Percentiles rank a stretch among this genome's conserved stretches.
These are phyloP conservation scores for Camponotus pennsylvanicus DNA, from an alignment of 1,140 invertebrate species.

Conservation along the genomic window DNA sequence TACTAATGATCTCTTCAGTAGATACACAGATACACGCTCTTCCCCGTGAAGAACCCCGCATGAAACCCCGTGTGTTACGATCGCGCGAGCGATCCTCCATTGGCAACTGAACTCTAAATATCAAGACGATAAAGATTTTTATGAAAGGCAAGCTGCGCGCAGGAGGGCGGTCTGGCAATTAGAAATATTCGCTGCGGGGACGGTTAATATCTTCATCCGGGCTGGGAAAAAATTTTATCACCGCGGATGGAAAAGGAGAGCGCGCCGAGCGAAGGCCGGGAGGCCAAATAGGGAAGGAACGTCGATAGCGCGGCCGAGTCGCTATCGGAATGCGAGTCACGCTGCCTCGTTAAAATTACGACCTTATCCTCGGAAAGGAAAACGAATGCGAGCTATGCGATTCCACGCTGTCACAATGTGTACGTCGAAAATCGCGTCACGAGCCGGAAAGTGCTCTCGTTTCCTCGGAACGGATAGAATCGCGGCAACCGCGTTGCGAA, in stretches of 20 bases:
- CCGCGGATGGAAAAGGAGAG: constrained; percentile 13
- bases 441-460: constrained; percentile 34
- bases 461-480: constrained; percentile 6
- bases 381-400: constrained; percentile 22
- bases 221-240: constrained; percentile 74
- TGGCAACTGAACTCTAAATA: constrained; percentile 73
- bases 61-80: constrained; percentile 65
- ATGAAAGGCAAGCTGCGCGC: constrained; percentile 69
- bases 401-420: constrained; percentile 58
- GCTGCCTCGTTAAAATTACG: constrained; percentile 78
- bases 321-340: constrained; percentile 69
- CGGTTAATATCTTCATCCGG: constrained; percentile 80
- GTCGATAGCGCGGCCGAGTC: constrained; percentile 11
- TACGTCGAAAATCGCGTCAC: constrained; percentile 31
- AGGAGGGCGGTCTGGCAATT: constrained; percentile 71
- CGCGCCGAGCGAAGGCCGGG: not conserved
- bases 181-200: constrained; percentile 78
- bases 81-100: constrained; percentile 52
- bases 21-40: not conserved
- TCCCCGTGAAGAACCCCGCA: not conserved
- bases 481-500: constrained; percentile 38
- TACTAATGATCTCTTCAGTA: not conserved
- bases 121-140: constrained; percentile 80
- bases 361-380: constrained; percentile 66
- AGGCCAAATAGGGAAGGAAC: constrained; percentile 37